These are phyloP conservation scores for Leptopterna dolabrata DNA, from an alignment of 2,888 invertebrate genomes.

Conservation along the genomic window DNA sequence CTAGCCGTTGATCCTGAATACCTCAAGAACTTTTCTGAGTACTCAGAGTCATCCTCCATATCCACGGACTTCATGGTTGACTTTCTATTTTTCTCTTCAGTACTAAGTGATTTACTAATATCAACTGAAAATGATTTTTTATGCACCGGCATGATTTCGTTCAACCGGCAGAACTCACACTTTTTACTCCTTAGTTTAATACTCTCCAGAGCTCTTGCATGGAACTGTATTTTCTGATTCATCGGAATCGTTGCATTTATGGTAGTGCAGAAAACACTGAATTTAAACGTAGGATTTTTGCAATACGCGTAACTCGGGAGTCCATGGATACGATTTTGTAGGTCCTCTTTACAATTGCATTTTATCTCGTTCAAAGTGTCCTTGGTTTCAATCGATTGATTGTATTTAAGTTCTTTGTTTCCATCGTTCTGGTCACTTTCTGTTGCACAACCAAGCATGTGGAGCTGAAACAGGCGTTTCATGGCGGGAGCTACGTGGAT, in stretches of 20 bases:
- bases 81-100: no score
- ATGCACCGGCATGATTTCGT: slow-evolving; percentile 18
- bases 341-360: slow-evolving; percentile 18
- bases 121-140: background rate
- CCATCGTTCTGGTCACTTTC: slow-evolving; percentile 58
- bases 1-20: background rate
- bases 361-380: slow-evolving; percentile 26
- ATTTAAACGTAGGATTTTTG: slow-evolving; percentile 72
- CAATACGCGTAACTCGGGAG: slow-evolving; percentile 72
- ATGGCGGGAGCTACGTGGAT: slow-evolving; percentile 66
- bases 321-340: slow-evolving; percentile 67
- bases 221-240: slow-evolving; percentile 72
- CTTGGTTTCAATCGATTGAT: background rate
- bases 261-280: slow-evolving; percentile 69
- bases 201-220: slow-evolving; percentile 69
- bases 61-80: background rate
- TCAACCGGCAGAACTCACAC: slow-evolving; percentile 49
- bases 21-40: background rate
- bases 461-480: slow-evolving; percentile 71
- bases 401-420: background rate
- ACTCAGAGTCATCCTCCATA: background rate
- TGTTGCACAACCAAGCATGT: slow-evolving; percentile 71
- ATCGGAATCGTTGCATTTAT: slow-evolving; percentile 71
- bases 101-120: no score
- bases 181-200: slow-evolving; percentile 50